A percentile compares a stretch with the other conserved stretches of the same genome.
phyloP scores from a whole-genome alignment of 2,797 vertebrate species.

The Hypotaenidia philippensis region DNA sequence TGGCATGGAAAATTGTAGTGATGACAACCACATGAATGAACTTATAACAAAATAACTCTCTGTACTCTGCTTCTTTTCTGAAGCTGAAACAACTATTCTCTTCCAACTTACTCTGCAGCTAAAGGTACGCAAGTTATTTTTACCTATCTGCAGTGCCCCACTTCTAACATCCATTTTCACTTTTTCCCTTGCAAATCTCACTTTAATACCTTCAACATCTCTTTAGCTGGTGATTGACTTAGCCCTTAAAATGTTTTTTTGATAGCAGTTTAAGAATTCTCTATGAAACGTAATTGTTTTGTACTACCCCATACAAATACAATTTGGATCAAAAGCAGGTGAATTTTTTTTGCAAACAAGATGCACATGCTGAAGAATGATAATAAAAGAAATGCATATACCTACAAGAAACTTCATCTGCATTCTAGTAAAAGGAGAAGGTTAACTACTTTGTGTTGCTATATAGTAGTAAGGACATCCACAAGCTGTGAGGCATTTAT shows the following conservation, averaged over 20 bases:
- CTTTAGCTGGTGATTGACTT: conserved; percentile 9
- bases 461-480: background rate
- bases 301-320: background rate
- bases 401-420: background rate
- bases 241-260: conserved; percentile 20
- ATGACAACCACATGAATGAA: background rate
- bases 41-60: background rate
- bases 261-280: background rate
- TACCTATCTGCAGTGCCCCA: background rate
- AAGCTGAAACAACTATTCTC: background rate
- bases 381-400: background rate
- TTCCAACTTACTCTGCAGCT: background rate
- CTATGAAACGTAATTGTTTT: background rate
- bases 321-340: conserved; percentile 12
- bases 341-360: conserved; percentile 3
- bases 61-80: background rate
- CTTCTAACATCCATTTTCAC: background rate
- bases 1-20: background rate
- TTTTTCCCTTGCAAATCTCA: conserved; percentile 5
- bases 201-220: background rate
- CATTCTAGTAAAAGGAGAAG: background rate
- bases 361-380: background rate
- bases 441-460: background rate
- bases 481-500: background rate
- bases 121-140: background rate